Conservation (phyloP, 2,888 invertebrate genomes). For the Schizotus pectinicornis region DNA sequence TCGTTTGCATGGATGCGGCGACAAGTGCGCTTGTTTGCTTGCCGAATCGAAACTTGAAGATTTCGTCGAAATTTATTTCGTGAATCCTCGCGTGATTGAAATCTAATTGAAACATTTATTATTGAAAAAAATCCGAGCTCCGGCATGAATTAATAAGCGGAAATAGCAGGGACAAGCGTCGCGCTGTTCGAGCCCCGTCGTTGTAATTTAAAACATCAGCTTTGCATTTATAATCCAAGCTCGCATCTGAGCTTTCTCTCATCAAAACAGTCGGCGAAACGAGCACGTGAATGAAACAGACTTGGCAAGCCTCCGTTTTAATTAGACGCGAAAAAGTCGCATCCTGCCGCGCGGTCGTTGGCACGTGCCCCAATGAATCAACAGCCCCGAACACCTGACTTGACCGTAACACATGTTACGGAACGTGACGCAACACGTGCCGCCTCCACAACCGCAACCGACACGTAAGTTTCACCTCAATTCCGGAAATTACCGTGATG, state of each 20-base stretch:
- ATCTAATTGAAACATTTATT: slow-evolving; percentile 10
- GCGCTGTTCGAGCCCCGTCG: background rate
- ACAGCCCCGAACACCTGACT: slow-evolving; percentile 4
- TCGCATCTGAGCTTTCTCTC: too few species aligned
- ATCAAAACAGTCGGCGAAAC: background rate
- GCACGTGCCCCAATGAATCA: slow-evolving; percentile 9
- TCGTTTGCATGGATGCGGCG: slow-evolving; percentile 4
- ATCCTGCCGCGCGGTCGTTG: slow-evolving; percentile 15
- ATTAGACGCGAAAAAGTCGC: slow-evolving; percentile 8
- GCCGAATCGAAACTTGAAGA: background rate
- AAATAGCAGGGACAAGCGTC: background rate
- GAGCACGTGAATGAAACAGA: background rate
- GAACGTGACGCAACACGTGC: background rate
- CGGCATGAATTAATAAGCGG: slow-evolving; percentile 3
- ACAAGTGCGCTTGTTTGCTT: background rate
- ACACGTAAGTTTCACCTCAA: too few species aligned
- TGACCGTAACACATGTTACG: slow-evolving; percentile 2
- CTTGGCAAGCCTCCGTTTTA: slow-evolving; percentile 4
- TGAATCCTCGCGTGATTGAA: background rate
- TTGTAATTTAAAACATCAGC: background rate
- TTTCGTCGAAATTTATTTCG: background rate
- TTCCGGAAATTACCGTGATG: too few species aligned
- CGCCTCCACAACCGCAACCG: background rate
- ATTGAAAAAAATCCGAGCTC: slow-evolving; percentile 1
- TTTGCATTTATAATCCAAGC: background rate